Conservation (phyloP, 2,797 vertebrate genomes). For the Heterohyrax brucei region DNA sequence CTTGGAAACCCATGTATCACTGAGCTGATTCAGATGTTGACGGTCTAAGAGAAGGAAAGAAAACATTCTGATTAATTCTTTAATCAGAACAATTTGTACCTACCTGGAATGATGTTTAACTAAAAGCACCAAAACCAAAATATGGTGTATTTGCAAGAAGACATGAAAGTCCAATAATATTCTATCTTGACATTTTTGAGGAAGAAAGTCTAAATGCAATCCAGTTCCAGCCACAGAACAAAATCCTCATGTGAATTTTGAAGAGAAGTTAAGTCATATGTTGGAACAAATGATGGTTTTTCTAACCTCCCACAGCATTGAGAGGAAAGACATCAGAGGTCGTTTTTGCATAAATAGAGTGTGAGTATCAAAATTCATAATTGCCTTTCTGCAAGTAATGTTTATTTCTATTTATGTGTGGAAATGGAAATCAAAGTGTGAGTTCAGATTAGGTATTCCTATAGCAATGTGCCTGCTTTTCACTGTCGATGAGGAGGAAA, state of each 20-base stretch:
- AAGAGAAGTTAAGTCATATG: slow-evolving; percentile 42
- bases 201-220: slow-evolving; percentile 51
- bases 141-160: slow-evolving; percentile 7
- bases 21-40: background rate
- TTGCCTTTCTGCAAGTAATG: slow-evolving; percentile 54
- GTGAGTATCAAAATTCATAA: slow-evolving; percentile 61
- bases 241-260: background rate
- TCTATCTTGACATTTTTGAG: slow-evolving; percentile 62
- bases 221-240: slow-evolving; percentile 29
- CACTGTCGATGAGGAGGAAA: background rate
- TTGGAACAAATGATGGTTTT: slow-evolving; percentile 53
- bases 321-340: slow-evolving; percentile 64
- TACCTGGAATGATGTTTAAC: slow-evolving; percentile 11
- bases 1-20: background rate
- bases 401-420: slow-evolving; percentile 68
- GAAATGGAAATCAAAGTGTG: slow-evolving; percentile 57
- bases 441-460: slow-evolving; percentile 38
- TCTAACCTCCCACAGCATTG: slow-evolving; percentile 67
- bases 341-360: slow-evolving; percentile 66
- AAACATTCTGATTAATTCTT: background rate
- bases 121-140: slow-evolving; percentile 40
- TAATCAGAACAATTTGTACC: background rate
- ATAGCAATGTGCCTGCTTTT: slow-evolving; percentile 46
- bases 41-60: background rate
- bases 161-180: background rate